Percentiles rank a stretch among this genome's conserved stretches.
These are phyloP conservation scores for Sepioteuthis lessoniana DNA, from an alignment of 2,888 invertebrate genomes.

Conservation along the genomic window DNA sequence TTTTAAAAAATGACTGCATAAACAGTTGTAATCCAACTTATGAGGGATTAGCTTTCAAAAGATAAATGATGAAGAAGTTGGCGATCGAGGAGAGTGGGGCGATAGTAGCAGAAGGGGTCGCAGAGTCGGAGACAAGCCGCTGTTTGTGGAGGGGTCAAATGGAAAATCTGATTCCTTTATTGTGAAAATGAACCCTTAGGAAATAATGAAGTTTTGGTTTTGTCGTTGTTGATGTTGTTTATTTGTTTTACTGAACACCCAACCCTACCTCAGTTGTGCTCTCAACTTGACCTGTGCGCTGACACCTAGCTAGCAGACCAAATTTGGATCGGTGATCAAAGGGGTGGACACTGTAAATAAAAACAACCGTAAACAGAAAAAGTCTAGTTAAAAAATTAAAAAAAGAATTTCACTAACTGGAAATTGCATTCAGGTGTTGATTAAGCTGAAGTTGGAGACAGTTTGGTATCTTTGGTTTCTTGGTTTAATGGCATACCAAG, in stretches of 20 bases:
- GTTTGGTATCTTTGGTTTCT: background rate
- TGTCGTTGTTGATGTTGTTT: too few species aligned
- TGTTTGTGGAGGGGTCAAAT: background rate
- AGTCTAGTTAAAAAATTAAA: background rate
- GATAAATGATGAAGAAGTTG: background rate
- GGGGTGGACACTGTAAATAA: background rate
- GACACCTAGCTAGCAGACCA: background rate
- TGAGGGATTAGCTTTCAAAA: background rate
- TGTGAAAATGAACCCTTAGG: background rate
- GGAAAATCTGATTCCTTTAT: constrained; percentile 7
- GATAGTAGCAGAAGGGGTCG: background rate
- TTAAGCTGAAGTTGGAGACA: too few species aligned
- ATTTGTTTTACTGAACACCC: background rate
- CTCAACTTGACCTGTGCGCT: too few species aligned
- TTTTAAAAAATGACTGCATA: background rate
- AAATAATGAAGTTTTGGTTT: background rate
- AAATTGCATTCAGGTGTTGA: too few species aligned
- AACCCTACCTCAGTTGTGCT: too few species aligned
- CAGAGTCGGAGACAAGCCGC: background rate
- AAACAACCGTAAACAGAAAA: too few species aligned
- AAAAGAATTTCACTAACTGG: too few species aligned
- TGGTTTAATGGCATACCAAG: too few species aligned
- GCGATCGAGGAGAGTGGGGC: background rate
- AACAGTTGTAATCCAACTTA: background rate
- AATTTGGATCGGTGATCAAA: background rate